These are phyloP conservation scores for Capreolus pygargus DNA, from an alignment of 2,113 vertebrate species.

Conservation along the genomic window DNA sequence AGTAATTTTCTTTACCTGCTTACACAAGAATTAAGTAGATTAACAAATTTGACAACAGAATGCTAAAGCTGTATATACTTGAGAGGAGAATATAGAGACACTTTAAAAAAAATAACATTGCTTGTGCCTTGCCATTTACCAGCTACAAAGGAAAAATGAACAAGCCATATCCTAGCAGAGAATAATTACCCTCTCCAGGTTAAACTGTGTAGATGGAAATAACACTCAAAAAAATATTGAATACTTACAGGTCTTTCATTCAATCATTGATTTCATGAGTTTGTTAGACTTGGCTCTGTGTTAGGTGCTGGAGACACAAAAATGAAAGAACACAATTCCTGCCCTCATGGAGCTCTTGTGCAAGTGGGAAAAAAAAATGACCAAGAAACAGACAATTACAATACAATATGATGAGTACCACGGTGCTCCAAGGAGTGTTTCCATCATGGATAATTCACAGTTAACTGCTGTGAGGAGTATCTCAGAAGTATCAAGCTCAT, in stretches of 20 bases:
- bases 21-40: conserved; percentile 38
- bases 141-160: conserved; percentile 26
- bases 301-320: background rate
- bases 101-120: background rate
- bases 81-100: background rate
- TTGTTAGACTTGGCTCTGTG: background rate
- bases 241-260: background rate
- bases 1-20: conserved; percentile 45
- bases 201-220: background rate
- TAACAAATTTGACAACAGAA: conserved; percentile 46
- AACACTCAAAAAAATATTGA: background rate
- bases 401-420: background rate
- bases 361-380: background rate
- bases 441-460: background rate
- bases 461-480: background rate
- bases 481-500: background rate
- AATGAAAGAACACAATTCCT: background rate
- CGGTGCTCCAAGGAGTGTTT: background rate
- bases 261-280: background rate
- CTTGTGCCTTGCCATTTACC: background rate
- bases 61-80: conserved; percentile 4
- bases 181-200: background rate
- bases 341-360: background rate
- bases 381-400: background rate
- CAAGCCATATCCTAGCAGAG: background rate